A percentile compares a stretch with the other conserved stretches of the same genome.
These are phyloP conservation scores for Drosophila littoralis DNA, from an alignment of 1,140 invertebrate species.

Conservation along the genomic window DNA sequence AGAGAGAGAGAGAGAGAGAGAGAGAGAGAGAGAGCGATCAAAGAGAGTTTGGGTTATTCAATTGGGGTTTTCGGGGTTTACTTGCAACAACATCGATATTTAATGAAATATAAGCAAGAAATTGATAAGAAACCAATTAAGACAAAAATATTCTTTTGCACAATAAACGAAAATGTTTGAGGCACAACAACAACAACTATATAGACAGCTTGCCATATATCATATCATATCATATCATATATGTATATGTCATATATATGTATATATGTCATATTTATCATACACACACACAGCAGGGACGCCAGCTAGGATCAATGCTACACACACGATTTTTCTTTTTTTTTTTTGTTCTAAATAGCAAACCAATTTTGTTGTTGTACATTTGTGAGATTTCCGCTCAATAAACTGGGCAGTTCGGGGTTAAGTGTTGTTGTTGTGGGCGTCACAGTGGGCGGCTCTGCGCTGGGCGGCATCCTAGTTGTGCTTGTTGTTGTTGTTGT, in stretches of 20 bases:
- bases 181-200: conserved; percentile 64
- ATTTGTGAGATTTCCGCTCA: conserved; percentile 75
- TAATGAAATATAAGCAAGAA: conserved; percentile 38
- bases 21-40: conserved; percentile 13
- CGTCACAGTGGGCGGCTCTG: conserved; percentile 40
- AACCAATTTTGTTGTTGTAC: conserved; percentile 76
- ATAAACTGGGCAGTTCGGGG: conserved; percentile 58
- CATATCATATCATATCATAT: neutral
- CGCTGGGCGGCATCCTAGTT: conserved; percentile 25
- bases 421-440: conserved; percentile 47
- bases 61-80: conserved; percentile 3
- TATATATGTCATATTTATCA: conserved; percentile 20
- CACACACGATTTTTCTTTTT: conserved; percentile 28
- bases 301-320: conserved; percentile 42
- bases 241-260: conserved; percentile 19
- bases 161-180: conserved; percentile 47
- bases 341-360: conserved; percentile 70
- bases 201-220: conserved; percentile 39
- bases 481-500: conserved; percentile 26
- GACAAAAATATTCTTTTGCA: conserved; percentile 45
- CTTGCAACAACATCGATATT: conserved; percentile 22
- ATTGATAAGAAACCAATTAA: conserved; percentile 39
- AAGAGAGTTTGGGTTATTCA: neutral
- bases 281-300: conserved; percentile 20
- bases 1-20: conserved; percentile 1